Evolutionary conservation across 2,113 vertebrate genomes (phyloP).

Genomic region (Apus apus): DNA sequence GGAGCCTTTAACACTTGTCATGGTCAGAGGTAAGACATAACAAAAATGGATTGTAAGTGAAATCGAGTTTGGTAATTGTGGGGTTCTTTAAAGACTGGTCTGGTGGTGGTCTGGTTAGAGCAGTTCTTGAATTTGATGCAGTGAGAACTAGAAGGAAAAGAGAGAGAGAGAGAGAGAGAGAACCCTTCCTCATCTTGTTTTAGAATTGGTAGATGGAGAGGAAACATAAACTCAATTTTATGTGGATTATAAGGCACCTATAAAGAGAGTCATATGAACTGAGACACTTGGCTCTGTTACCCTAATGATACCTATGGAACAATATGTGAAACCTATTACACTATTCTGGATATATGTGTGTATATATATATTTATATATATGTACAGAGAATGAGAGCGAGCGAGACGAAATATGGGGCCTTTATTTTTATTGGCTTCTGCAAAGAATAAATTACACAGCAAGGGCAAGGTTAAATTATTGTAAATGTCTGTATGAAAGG

Average conservation of each 20-base stretch:
- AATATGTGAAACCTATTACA: constrained; percentile 74
- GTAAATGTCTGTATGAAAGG: constrained; percentile 71
- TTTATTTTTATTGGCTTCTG: constrained; percentile 73
- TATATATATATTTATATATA: constrained; percentile 37
- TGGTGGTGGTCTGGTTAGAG: background rate
- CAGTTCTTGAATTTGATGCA: background rate
- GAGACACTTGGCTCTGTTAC: constrained; percentile 67
- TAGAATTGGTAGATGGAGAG: constrained; percentile 16
- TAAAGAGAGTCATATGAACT: constrained; percentile 68
- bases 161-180: background rate
- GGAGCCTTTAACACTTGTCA: background rate
- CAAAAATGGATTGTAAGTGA: background rate
- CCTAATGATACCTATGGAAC: constrained; percentile 64
- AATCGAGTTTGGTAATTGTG: background rate
- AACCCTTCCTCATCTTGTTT: constrained; percentile 37
- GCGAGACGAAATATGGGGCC: constrained; percentile 41
- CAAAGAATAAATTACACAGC: constrained; percentile 64
- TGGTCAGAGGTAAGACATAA: background rate
- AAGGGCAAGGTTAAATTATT: constrained; percentile 71
- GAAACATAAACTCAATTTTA: constrained; percentile 69
- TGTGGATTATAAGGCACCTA: constrained; percentile 66
- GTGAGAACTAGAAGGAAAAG: background rate
- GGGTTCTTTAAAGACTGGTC: background rate
- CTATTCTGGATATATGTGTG: background rate
- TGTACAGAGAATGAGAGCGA: background rate